Conservation (phyloP, 2,113 vertebrate species). For the Mastomys coucha region DNA sequence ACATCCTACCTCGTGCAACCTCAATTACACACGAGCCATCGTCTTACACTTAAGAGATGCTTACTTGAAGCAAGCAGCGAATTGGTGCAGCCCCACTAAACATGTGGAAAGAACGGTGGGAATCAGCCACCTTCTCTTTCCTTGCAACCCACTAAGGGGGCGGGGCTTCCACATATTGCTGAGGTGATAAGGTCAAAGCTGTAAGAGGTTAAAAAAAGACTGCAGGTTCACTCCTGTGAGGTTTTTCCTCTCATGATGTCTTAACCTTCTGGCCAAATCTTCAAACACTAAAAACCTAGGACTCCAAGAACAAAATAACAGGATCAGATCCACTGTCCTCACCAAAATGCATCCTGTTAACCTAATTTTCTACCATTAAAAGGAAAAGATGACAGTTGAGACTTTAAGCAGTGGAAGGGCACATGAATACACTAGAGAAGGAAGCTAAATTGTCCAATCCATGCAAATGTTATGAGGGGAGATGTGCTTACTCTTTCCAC, state of each 20-base stretch:
- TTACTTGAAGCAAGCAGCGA: constrained; percentile 60
- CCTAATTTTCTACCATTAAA: constrained; percentile 2
- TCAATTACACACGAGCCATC: constrained; percentile 9
- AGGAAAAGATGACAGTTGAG: not conserved
- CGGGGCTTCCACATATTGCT: not conserved
- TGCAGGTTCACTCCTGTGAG: not conserved
- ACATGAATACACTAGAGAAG: not conserved
- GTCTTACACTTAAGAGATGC: not conserved
- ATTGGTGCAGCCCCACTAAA: constrained; percentile 47
- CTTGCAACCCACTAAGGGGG: constrained; percentile 10
- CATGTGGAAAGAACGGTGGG: constrained; percentile 52
- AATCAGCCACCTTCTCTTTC: constrained; percentile 48
- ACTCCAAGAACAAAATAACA: not conserved
- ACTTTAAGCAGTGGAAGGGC: not conserved
- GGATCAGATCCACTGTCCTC: not conserved
- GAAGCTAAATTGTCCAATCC: not conserved
- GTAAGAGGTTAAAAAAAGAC: constrained; percentile 20
- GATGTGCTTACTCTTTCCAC: not conserved
- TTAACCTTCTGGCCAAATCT: constrained; percentile 64
- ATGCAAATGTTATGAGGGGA: not conserved
- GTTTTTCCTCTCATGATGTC: constrained; percentile 45
- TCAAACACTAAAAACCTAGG: constrained; percentile 42
- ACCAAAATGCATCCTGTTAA: not conserved
- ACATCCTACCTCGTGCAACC: not conserved
- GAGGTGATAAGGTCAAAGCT: constrained; percentile 53